A percentile compares a stretch with the other conserved stretches of the same genome.
phyloP scores from a whole-genome alignment of 2,113 vertebrate species.

The Barbus barbus region DNA sequence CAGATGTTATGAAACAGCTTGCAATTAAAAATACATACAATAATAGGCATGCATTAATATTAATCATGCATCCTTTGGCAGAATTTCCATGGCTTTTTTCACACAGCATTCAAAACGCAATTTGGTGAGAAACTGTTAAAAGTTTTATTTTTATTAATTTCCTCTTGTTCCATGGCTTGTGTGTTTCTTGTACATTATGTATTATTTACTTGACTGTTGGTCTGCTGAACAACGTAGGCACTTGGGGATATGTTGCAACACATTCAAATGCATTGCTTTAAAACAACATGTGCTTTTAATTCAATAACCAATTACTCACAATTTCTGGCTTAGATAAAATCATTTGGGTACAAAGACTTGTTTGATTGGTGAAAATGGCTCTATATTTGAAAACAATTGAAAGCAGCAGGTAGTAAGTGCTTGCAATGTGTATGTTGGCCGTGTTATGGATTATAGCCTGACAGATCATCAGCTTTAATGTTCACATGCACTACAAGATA shows the following conservation, averaged over 20 bases:
- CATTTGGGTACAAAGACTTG: background rate
- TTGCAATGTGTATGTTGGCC: background rate
- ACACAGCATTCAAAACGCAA: background rate
- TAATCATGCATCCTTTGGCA: background rate
- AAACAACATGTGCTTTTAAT: background rate
- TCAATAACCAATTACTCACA: too few relatives aligned
- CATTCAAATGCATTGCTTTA: background rate
- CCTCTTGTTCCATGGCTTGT: background rate
- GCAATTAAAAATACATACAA: background rate
- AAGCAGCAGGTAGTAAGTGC: background rate
- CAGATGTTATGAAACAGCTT: constrained; percentile 24
- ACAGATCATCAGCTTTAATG: too few relatives aligned
- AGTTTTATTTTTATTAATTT: too few relatives aligned
- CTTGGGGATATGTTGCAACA: background rate
- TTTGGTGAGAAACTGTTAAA: background rate
- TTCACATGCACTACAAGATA: background rate
- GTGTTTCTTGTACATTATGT: background rate
- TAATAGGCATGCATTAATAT: background rate
- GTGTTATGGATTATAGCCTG: background rate
- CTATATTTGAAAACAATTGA: background rate
- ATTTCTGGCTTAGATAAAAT: too few relatives aligned
- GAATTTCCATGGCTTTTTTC: constrained; percentile 5
- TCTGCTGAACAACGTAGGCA: background rate
- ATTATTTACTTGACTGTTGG: background rate
- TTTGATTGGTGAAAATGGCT: background rate